Base-by-base conservation (phyloP, 2,888 invertebrate genomes). In the Pasiphila rectangulata region DNA sequence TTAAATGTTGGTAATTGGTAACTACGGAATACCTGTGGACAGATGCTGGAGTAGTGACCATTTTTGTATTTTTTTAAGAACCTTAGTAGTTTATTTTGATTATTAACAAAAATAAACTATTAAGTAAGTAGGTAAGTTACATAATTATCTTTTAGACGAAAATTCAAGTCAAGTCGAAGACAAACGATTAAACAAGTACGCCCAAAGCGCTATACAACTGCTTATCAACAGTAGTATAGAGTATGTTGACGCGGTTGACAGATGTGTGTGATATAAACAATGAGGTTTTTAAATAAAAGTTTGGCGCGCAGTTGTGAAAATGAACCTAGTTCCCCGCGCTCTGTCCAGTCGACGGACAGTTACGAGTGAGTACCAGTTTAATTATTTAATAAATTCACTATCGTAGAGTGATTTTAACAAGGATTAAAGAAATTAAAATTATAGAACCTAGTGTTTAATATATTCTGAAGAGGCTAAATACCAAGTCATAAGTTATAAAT, bases 311-410 rank as follows among this genome's bases (percentile, higher is more conserved):
- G 61, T 51, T 61, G 59, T 40, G 59, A 68, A 19, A 77, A 73
- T 17, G 70, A 67, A 4, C 66, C 72, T 10, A 74, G 78, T 0
- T 72, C 74, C 0, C 64, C 75, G 2, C 80, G 79, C 17, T 85
- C 85, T 0, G 63, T 79, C 21, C 64, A 67, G 32, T 82, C 85
- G 1, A 62, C 67, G 3, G 79, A 72, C 13, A 83, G 79, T 55
- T 82, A 72, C 46, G 83, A 77, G 79, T 83, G 41, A 77, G 79
- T 75, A 35, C 13, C 9, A 52, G 21, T 29, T 21, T 47, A 37
- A 25, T 45, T 17, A 42, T 34, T 44, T 35, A 38, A 24, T 15
- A 3, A n/a, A 7, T n/a, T 20, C 0, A 19, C 6, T 7, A 19
- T 12, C 12, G n/a, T n/a, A n/a, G n/a, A n/a, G n/a, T n/a, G n/a